These are phyloP conservation scores for Cerastis leucographa DNA, from an alignment of 2,888 invertebrate species.

Conservation along the genomic window DNA sequence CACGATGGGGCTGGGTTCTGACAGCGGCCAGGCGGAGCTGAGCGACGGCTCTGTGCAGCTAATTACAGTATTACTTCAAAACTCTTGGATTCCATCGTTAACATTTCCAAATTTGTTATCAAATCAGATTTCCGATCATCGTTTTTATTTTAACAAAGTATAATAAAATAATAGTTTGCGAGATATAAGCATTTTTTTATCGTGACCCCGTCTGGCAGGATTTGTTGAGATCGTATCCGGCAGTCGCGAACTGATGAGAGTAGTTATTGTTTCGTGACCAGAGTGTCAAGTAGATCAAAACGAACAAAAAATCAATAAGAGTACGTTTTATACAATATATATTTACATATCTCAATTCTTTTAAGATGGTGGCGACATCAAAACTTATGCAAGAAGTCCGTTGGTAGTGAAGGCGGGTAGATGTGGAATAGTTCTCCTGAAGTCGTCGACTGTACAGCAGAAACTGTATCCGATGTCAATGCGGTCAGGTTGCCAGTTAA, in stretches of 20 bases:
- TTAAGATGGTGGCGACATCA: not conserved
- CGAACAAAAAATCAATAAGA: not conserved
- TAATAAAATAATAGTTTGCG: too few relatives aligned
- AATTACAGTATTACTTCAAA: too few relatives aligned
- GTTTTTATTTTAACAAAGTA: too few relatives aligned
- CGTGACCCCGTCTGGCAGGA: too few relatives aligned
- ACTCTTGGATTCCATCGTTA: too few relatives aligned
- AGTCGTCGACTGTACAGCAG: slow-evolving; percentile 91
- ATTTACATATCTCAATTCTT: slow-evolving; percentile 30
- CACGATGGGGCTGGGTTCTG: not conserved
- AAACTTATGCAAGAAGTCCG: slow-evolving; percentile 48
- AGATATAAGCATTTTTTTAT: too few relatives aligned
- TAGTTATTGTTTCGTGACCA: too few relatives aligned
- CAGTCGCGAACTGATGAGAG: too few relatives aligned
- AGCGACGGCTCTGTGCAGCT: not conserved
- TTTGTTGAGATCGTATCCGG: too few relatives aligned
- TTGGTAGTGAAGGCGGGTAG: slow-evolving; percentile 88
- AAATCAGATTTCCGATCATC: too few relatives aligned
- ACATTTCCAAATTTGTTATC: too few relatives aligned
- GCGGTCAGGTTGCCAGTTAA: slow-evolving; percentile 89
- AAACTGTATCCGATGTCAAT: slow-evolving; percentile 91
- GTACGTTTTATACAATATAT: slow-evolving; percentile 1
- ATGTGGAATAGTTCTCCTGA: slow-evolving; percentile 88
- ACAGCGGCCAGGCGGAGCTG: not conserved
- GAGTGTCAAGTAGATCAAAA: too few relatives aligned